Base-by-base conservation (phyloP, 1,140 invertebrate species). In the Phymorhynchus buccinoides region DNA sequence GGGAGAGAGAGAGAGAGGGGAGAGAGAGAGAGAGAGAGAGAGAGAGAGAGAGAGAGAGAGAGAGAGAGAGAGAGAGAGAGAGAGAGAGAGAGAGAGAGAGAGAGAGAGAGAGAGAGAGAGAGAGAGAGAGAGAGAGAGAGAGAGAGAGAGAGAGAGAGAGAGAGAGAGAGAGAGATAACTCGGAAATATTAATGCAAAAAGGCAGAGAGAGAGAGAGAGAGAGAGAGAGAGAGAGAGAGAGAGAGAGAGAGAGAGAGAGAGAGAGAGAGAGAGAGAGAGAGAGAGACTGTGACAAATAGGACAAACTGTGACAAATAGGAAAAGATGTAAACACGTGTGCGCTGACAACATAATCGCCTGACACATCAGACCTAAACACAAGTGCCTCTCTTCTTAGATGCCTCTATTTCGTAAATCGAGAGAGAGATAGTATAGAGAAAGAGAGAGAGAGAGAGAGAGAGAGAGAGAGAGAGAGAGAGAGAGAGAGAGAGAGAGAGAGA, bases 11-110 rank as follows among this genome's bases (percentile, higher is more conserved):
- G 44, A 48, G 7, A 18, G 44, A 62, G 18, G 3, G 7, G 56
- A 62, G 3, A 12, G 56, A 12, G 56, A 12, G 56, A 7, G 56
- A 62, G 39, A 35, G 75, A 42, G 39, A 22, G 16, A 75, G 42
- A n/a, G 37, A 78, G 39, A n/a, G 75, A 78, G 39, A 41, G 32
- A 78, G 39, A 9, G 37, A 42, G 75, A 6, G 75, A 42, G 75
- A 78, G 75, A 78, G 39, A 78, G 75, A 78, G 75, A 75, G 71
- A 18, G 14, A 75, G 39, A 71, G 35, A 71, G n/a, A 7, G n/a
- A 7, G 35, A 71, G 68, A 30, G 7, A 71, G 35, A 71, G 68
- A 71, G 7, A 71, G 68, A 71, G 35, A 30, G 35, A 71, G 6
- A n/a, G 68, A 71, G 6, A 35, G 35, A 71, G 35, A n/a, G 68